These are phyloP conservation scores for Bedellia somnulentella DNA, from an alignment of 2,888 invertebrate genomes.

Conservation along the genomic window DNA sequence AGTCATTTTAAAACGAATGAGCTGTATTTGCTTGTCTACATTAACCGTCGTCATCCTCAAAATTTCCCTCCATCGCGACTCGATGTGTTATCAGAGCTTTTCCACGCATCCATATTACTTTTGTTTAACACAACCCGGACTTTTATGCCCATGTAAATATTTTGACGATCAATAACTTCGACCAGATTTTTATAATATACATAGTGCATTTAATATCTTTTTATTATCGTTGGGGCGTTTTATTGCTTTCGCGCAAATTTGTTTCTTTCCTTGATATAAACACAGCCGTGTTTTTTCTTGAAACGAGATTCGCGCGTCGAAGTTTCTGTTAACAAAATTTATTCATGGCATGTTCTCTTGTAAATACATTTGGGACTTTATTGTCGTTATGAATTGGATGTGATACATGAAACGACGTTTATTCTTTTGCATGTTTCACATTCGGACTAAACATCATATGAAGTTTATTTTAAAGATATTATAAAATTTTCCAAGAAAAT, in stretches of 20 bases:
- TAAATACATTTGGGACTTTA: slow-evolving; percentile 58
- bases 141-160: slow-evolving; percentile 6
- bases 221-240: too few species aligned
- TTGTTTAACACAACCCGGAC: slow-evolving; percentile 31
- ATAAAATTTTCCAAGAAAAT: too few species aligned
- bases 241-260: too few species aligned
- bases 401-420: slow-evolving; percentile 43
- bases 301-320: slow-evolving; percentile 54
- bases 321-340: slow-evolving; percentile 51
- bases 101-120: slow-evolving; percentile 30
- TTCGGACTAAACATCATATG: background rate
- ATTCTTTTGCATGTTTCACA: slow-evolving; percentile 17
- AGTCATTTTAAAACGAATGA: too few species aligned
- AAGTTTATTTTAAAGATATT: background rate
- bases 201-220: too few species aligned
- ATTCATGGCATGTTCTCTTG: slow-evolving; percentile 57
- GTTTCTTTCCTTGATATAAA: too few species aligned
- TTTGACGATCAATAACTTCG: slow-evolving; percentile 9
- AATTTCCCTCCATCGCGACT: too few species aligned
- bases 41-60: too few species aligned
- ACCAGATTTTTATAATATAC: slow-evolving; percentile 21
- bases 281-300: too few species aligned
- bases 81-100: too few species aligned
- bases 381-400: slow-evolving; percentile 59
- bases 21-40: too few species aligned